These are phyloP conservation scores for Platycheirus rosarum DNA, from an alignment of 2,888 invertebrate genomes.

Conservation along the genomic window DNA sequence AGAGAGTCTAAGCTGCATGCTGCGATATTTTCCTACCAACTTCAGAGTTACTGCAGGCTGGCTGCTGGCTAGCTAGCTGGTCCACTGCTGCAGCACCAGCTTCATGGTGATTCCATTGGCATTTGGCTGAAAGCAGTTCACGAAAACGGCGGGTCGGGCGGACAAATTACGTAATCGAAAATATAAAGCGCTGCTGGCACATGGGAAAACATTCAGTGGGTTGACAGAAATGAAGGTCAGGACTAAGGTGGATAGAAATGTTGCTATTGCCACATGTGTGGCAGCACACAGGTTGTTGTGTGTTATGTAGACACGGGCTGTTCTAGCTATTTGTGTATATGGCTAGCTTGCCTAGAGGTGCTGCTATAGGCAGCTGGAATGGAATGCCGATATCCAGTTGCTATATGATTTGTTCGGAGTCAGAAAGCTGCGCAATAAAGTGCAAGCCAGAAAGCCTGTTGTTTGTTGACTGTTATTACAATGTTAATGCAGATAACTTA, in stretches of 20 bases:
- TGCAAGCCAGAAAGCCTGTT: slow-evolving; percentile 51
- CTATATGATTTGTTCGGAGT: slow-evolving; percentile 69
- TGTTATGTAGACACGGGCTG: background rate
- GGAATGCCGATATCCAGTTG: slow-evolving; percentile 73
- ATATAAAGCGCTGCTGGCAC: slow-evolving; percentile 51
- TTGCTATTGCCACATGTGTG: slow-evolving; percentile 46
- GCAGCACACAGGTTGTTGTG: slow-evolving; percentile 47
- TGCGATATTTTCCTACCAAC: slow-evolving; percentile 59
- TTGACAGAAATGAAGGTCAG: slow-evolving; percentile 75
- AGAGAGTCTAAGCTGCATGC: slow-evolving; percentile 55
- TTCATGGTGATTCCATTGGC: slow-evolving; percentile 45
- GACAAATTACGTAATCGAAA: slow-evolving; percentile 70
- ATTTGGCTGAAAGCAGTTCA: slow-evolving; percentile 36
- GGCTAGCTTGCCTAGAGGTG: background rate
- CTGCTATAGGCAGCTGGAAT: slow-evolving; percentile 58
- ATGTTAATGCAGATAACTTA: slow-evolving; percentile 49
- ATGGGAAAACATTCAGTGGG: slow-evolving; percentile 73
- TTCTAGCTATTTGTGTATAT: slow-evolving; percentile 10
- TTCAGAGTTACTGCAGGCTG: slow-evolving; percentile 42
- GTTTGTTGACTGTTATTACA: slow-evolving; percentile 63
- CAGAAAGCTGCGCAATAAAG: slow-evolving; percentile 69
- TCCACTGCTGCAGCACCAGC: slow-evolving; percentile 6
- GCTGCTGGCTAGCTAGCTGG: slow-evolving; percentile 36
- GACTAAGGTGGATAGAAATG: slow-evolving; percentile 71
- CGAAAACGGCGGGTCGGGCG: slow-evolving; percentile 45